A percentile compares a stretch with the other conserved stretches of the same genome.
Evolutionary conservation across 2,888 invertebrate genomes (phyloP).

Genomic region (Petrophora chlorosata): DNA sequence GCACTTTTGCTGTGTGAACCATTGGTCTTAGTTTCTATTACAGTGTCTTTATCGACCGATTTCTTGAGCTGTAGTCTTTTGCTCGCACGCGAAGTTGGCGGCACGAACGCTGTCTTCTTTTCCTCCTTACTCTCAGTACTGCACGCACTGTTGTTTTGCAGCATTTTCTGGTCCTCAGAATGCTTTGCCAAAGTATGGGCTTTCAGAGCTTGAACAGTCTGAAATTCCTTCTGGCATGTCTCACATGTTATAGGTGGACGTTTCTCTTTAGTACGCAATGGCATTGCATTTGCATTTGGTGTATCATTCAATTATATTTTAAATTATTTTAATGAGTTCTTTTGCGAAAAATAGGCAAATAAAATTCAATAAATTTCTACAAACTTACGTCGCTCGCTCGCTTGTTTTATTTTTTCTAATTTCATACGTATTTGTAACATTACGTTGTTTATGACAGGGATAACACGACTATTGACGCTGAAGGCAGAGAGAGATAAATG

Average conservation of each 20-base stretch:
- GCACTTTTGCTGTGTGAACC: slow-evolving; percentile 15
- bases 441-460: too few species aligned
- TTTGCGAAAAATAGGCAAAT: too few species aligned
- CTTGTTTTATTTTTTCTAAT: too few species aligned
- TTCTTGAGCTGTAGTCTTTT: slow-evolving; percentile 17
- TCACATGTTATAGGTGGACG: slow-evolving; percentile 52
- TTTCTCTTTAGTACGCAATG: slow-evolving; percentile 49
- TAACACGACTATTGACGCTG: too few species aligned
- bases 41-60: slow-evolving; percentile 5
- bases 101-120: slow-evolving; percentile 20
- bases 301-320: neutral
- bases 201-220: slow-evolving; percentile 46
- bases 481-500: too few species aligned
- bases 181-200: slow-evolving; percentile 51
- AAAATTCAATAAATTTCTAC: too few species aligned
- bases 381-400: too few species aligned
- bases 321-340: too few species aligned
- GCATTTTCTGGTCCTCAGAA: slow-evolving; percentile 14
- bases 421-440: too few species aligned
- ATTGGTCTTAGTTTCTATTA: neutral
- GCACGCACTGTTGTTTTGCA: slow-evolving; percentile 14
- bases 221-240: slow-evolving; percentile 53
- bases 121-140: slow-evolving; percentile 10
- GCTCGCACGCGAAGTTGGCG: slow-evolving; percentile 22
- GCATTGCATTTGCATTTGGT: too few species aligned